Conservation (phyloP, 2,797 vertebrate species). For the Brachymystax lenok region DNA sequence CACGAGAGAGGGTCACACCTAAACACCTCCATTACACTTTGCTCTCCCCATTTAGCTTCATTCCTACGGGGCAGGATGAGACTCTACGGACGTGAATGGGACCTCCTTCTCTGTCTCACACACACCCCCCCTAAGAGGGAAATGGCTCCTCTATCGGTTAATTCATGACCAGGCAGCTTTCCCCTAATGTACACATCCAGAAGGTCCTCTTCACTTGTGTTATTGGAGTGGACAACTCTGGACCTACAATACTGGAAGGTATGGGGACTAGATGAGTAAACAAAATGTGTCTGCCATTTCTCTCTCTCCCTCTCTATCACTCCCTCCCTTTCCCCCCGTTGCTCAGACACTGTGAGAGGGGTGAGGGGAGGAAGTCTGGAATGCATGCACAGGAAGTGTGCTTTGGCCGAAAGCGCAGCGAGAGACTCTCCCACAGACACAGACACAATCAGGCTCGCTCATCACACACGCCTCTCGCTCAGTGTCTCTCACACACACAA, state of each 20-base stretch:
- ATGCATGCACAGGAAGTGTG: conserved; percentile 71
- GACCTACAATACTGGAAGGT: too few relatives aligned
- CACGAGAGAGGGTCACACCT: too few relatives aligned
- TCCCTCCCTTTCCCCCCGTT: conserved; percentile 19
- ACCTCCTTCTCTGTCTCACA: too few relatives aligned
- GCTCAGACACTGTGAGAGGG: conserved; percentile 17
- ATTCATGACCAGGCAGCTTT: not conserved
- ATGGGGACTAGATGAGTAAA: too few relatives aligned
- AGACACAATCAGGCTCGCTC: conserved; percentile 17
- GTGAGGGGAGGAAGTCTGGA: conserved; percentile 50
- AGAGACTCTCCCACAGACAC: conserved; percentile 33
- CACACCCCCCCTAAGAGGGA: too few relatives aligned
- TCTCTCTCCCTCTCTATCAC: conserved; percentile 14
- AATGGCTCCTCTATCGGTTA: not conserved
- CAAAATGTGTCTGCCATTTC: not conserved
- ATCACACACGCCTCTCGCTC: conserved; percentile 25
- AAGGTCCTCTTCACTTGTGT: not conserved
- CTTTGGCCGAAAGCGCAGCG: conserved; percentile 64
- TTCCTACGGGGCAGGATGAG: too few relatives aligned
- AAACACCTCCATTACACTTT: too few relatives aligned
- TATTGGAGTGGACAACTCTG: too few relatives aligned
- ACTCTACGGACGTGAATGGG: too few relatives aligned
- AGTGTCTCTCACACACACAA: conserved; percentile 21
- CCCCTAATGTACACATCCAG: not conserved
- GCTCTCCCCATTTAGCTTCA: too few relatives aligned